A percentile compares a stretch with the other conserved stretches of the same genome.
Evolutionary conservation across 2,797 vertebrate genomes (phyloP).

Genomic region (Rhinoraja longicauda): DNA sequence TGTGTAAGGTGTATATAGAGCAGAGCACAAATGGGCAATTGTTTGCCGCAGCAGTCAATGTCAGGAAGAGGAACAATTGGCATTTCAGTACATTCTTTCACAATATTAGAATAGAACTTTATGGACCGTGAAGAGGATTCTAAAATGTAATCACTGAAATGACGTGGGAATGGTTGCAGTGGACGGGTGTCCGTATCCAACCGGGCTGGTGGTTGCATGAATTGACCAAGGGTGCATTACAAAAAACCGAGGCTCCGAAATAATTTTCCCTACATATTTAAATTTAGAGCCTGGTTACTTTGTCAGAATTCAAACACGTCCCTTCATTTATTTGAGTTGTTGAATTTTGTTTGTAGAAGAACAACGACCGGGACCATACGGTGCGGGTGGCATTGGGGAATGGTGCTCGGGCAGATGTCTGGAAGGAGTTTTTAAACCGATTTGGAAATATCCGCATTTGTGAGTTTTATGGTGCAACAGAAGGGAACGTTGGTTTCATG

Average conservation of each 20-base stretch:
- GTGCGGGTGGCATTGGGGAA: conserved; percentile 72
- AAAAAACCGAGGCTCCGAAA: neutral
- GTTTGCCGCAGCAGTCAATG: neutral
- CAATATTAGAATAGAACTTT: neutral
- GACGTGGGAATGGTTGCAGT: neutral
- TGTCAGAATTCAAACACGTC: neutral
- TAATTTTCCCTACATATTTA: neutral
- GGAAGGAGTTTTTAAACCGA: conserved; percentile 69
- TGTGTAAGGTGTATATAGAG: neutral
- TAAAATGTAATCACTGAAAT: neutral
- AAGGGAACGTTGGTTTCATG: conserved; percentile 71
- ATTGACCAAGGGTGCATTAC: neutral
- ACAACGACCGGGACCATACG: conserved; percentile 67
- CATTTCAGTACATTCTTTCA: neutral
- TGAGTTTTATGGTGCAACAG: conserved; percentile 78
- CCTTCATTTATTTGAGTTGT: neutral
- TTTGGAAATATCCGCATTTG: conserved; percentile 68
- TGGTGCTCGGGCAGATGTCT: conserved; percentile 67
- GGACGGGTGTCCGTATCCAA: neutral
- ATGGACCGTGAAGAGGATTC: neutral
- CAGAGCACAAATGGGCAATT: neutral
- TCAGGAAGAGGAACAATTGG: neutral
- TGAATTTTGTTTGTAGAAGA: conserved; percentile 53
- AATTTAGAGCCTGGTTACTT: neutral
- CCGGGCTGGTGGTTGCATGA: neutral